These are phyloP conservation scores for Cyrtonyx montezumae DNA, from an alignment of 2,113 vertebrate genomes.

Conservation along the genomic window DNA sequence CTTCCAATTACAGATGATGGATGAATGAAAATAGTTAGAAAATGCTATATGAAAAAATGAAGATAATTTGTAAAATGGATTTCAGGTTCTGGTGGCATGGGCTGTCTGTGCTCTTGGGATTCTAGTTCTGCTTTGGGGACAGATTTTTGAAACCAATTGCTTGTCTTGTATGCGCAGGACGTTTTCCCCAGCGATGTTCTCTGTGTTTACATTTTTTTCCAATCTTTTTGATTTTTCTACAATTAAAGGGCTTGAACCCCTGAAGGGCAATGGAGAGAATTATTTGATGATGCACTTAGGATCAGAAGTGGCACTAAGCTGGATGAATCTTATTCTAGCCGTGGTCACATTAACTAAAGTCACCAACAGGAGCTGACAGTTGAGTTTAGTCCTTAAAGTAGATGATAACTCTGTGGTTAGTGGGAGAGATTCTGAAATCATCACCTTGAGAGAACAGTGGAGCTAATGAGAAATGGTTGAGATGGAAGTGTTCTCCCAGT, in stretches of 20 bases:
- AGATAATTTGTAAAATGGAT: not conserved
- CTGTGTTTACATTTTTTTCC: fast-evolving
- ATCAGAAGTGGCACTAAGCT: not conserved
- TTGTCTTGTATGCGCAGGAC: too few species aligned
- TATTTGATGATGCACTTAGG: too few species aligned
- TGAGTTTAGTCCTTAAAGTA: not conserved
- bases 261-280: not conserved
- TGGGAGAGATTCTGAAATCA: not conserved
- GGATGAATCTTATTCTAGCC: not conserved
- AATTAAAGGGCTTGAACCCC: not conserved
- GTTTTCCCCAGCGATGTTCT: not conserved
- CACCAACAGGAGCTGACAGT: not conserved
- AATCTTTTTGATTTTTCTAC: not conserved
- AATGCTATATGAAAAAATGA: not conserved
- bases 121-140: not conserved
- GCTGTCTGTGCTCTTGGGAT: not conserved
- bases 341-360: not conserved
- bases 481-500: not conserved
- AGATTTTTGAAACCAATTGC: not conserved
- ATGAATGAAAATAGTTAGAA: not conserved
- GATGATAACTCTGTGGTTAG: not conserved
- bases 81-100: not conserved
- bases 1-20: not conserved
- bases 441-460: not conserved
- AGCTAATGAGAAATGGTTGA: not conserved